Conservation (phyloP, 2,113 vertebrate species). For the Grammomys dolichurus region DNA sequence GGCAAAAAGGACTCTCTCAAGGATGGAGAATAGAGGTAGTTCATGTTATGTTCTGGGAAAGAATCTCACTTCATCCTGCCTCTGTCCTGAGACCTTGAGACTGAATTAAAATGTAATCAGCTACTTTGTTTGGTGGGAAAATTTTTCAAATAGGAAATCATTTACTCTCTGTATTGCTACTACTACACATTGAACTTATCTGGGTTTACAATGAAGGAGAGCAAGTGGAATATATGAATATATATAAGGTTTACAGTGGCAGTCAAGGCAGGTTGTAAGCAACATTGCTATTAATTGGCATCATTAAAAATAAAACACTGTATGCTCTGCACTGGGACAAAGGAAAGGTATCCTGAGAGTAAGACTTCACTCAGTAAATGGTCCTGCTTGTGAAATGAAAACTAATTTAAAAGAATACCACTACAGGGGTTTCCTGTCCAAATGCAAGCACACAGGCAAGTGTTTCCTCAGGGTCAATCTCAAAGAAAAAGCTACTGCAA, state of each 20-base stretch:
- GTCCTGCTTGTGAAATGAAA: neutral
- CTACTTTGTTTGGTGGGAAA: neutral
- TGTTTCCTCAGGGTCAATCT: neutral
- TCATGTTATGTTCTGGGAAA: neutral
- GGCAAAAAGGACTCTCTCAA: too few relatives aligned
- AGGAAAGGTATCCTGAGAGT: neutral
- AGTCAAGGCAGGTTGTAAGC: neutral
- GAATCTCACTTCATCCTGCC: neutral
- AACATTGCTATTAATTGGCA: neutral
- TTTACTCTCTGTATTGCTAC: too few relatives aligned
- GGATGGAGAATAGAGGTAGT: neutral
- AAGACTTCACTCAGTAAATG: neutral
- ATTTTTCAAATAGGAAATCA: neutral
- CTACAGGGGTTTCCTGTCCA: neutral
- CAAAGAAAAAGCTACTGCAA: neutral
- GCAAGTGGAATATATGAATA: neutral
- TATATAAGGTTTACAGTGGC: neutral
- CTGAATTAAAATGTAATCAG: neutral
- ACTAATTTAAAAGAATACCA: neutral
- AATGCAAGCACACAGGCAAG: neutral
- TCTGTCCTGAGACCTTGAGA: neutral
- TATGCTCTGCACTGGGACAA: neutral
- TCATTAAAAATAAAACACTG: neutral
- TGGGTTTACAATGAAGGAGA: neutral
- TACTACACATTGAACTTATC: neutral